Base-by-base conservation (phyloP, 2,888 invertebrate species). In the Bruchidius siliquastri region DNA sequence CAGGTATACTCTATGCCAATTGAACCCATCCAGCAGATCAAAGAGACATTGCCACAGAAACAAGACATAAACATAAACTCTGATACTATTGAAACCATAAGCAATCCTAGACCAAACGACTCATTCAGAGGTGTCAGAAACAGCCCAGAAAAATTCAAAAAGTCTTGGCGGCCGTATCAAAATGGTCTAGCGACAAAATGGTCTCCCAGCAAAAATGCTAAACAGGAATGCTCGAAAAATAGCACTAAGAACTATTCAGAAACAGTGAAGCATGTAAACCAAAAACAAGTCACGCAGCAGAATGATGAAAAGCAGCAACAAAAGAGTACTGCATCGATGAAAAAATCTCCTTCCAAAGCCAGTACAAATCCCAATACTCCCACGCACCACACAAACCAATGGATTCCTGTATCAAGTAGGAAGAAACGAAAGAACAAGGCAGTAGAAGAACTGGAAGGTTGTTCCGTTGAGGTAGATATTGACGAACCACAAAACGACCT, bases 321-420 rank as follows among this genome's bases (percentile, higher is more conserved):
- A 13, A 21, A 21, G 10, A 22, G 6, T 13, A 20, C 21, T 21
- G 21, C 21, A 21, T 21, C 21, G 22, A 20, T 68, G 20, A 21
- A 2, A 0, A 68, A 68, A 1, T 66, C 69, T 67, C 49, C 72
- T 67, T 72, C 75, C 22, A 22, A 71, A 71, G 13, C 30, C 68
- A 66, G 20, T 21, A 72, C 66, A 71, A 22, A 73, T 68, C 66
- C 67, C 18, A 66, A 8, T 70, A 32, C 22, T 67, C 74, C 71
- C 68, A 67, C 68, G 49, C 22, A 78, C 70, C 70, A 72, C 72
- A 75, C 80, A 22, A 82, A 81, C 73, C 83, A 85, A 77, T 87
- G 87, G 87, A 86, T 87, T 67, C 82, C 86, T 0, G 87, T 87
- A 3, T 84, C 85, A 3, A 86, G 77, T 74, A 80, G 84, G 67